Base-by-base conservation (phyloP, 2,797 vertebrate species). In the Gadopsis marmoratus region DNA sequence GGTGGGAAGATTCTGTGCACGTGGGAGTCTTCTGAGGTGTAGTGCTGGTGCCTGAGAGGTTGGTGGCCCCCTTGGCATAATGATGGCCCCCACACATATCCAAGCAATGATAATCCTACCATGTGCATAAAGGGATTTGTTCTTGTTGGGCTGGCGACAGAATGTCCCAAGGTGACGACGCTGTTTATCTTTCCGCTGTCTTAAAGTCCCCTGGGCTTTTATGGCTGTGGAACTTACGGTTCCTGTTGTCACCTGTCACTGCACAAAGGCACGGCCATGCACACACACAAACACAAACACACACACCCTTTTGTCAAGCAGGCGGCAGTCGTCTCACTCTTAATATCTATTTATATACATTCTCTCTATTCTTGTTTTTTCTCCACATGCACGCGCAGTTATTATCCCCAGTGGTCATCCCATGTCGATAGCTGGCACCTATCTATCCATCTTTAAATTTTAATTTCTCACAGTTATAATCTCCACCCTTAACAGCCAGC, bases 101-200 rank as follows among this genome's bases (percentile, higher is more conserved):
- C 37, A 70, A 87, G 88, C 54, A 74, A 93, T 89, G 86, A 90
- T 91, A 93, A 93, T 95, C 90, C 89, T 78, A 65, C 86, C 63
- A 74, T 88, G 92, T 90, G 90, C 91, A 91, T 89, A 86, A 92
- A 93, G 89, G 88, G 93, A 94, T 94, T 94, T 95, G 89, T 88
- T 94, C 89, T 87, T 86, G 84, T 90, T 91, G 89, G 90, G 75
- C 84, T 88, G 87, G 86, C 91, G 87, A 48, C 80, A 75, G 79
- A 87, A 82, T 39, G 43, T 93, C 93, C 90, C 80, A 48, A 74
- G 88, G 92, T 88, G 90, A 91, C 77, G 64, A 87, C 58, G 71
- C 86, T 93, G 92, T 94, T 95, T 92, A 94, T 95, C 92, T 94
- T 91, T 89, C 87, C 78, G 71, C 92, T 87, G 89, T 92, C 88